phyloP scores from a whole-genome alignment of 2,797 vertebrate species.

The Aulostomus chinensis region DNA sequence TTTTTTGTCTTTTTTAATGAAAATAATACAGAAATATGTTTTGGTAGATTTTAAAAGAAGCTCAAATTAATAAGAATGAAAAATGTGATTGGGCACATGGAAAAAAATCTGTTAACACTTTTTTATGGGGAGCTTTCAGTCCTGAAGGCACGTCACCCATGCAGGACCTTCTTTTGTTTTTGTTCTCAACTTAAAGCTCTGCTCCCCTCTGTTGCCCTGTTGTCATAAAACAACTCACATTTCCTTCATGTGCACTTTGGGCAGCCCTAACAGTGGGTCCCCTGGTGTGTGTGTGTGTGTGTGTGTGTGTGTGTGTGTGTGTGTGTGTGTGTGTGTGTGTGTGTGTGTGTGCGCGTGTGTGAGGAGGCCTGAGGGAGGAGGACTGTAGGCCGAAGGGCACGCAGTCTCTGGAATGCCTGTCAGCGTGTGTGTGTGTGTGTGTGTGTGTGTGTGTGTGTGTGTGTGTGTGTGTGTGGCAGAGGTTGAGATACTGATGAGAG shows the following conservation, averaged over 20 bases:
- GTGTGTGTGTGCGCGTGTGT: not conserved
- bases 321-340: slow-evolving; percentile 23
- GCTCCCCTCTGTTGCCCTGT: slow-evolving; percentile 15
- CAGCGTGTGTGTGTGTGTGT: slow-evolving; percentile 27
- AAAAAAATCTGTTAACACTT: no score
- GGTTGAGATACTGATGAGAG: not conserved
- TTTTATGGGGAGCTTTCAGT: slow-evolving; percentile 1
- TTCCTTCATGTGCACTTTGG: slow-evolving; percentile 50
- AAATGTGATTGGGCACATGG: no score
- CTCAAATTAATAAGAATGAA: no score
- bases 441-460: slow-evolving; percentile 7
- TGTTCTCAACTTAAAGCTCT: slow-evolving; percentile 15
- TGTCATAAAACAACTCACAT: slow-evolving; percentile 56
- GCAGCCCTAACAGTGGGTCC: slow-evolving; percentile 49
- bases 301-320: slow-evolving; percentile 27
- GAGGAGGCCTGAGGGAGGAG: no score
- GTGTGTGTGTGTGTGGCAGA: no score
- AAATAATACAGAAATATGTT: no score
- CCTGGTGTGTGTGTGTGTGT: slow-evolving; percentile 45
- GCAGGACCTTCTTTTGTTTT: slow-evolving; percentile 23
- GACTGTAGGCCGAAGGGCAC: not conserved
- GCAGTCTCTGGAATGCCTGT: slow-evolving; percentile 55
- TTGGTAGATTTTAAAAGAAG: no score
- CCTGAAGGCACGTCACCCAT: not conserved
- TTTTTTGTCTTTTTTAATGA: no score